Conservation (phyloP, 2,113 vertebrate species). For the Ciconia boyciana region DNA sequence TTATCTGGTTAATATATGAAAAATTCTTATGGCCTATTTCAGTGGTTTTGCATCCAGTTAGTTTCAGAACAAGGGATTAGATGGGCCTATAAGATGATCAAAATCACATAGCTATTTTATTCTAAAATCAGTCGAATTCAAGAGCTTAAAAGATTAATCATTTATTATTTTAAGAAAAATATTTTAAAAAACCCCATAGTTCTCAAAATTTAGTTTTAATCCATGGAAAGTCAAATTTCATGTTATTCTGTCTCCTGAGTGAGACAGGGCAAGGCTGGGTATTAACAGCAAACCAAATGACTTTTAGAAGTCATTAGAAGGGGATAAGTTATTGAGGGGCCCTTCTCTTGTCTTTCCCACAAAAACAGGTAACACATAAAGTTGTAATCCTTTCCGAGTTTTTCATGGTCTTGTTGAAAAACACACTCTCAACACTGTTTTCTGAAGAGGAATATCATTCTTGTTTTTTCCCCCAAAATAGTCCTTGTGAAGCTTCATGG, state of each 20-base stretch:
- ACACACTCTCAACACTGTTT: not conserved
- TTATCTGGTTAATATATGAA: not conserved
- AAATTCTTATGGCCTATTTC: not conserved
- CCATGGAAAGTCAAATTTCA: not conserved
- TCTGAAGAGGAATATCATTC: not conserved
- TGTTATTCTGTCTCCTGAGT: not conserved
- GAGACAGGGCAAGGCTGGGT: not conserved
- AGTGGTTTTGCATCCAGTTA: not conserved
- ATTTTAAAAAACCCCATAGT: rapidly evolving
- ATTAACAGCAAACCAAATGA: not conserved
- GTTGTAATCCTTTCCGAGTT: not conserved
- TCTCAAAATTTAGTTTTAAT: not conserved
- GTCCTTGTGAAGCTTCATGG: not conserved
- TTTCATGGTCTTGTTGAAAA: not conserved
- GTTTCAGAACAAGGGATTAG: not conserved
- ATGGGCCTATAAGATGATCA: not conserved
- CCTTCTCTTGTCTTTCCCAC: not conserved
- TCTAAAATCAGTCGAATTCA: not conserved
- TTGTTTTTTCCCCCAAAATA: not conserved
- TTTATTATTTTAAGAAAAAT: not conserved
- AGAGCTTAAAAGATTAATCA: not conserved
- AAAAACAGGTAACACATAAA: rapidly evolving
- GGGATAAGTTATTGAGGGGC: not conserved
- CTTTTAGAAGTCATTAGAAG: not conserved
- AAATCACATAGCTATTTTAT: not conserved